These are phyloP conservation scores for Enteromius thamalakanensis DNA, from an alignment of 2,797 vertebrate species.

Conservation along the genomic window DNA sequence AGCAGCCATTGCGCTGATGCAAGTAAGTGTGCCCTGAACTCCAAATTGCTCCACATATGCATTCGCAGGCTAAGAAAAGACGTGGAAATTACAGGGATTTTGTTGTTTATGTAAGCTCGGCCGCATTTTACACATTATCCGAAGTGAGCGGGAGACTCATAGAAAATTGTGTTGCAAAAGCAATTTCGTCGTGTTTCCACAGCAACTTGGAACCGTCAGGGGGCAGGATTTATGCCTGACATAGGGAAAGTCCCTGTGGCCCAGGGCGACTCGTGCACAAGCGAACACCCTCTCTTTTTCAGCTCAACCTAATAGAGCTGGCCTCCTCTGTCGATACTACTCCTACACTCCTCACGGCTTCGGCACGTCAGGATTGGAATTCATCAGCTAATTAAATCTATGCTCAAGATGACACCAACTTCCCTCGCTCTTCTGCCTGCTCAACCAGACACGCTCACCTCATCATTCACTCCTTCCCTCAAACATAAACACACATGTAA, in stretches of 20 bases:
- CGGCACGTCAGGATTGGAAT: slow-evolving; percentile 45
- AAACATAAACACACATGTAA: slow-evolving; percentile 66
- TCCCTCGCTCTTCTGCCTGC: slow-evolving; percentile 29
- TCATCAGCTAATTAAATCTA: slow-evolving; percentile 55
- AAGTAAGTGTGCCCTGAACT: background rate
- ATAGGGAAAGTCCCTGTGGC: slow-evolving; percentile 76
- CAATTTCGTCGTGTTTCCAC: slow-evolving; percentile 66
- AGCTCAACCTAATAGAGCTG: slow-evolving; percentile 25
- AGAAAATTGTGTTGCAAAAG: slow-evolving; percentile 58
- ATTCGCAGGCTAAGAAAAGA: slow-evolving; percentile 39
- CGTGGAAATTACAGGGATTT: slow-evolving; percentile 26
- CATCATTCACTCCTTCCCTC: slow-evolving; percentile 63
- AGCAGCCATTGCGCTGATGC: slow-evolving; percentile 18
- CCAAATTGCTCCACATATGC: slow-evolving; percentile 15
- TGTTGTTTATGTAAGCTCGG: slow-evolving; percentile 21
- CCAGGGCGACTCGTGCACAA: slow-evolving; percentile 49
- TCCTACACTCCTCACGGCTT: slow-evolving; percentile 37
- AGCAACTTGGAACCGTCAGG: slow-evolving; percentile 64
- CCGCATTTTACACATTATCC: slow-evolving; percentile 5
- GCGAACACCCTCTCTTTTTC: slow-evolving; percentile 9
- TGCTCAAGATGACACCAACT: slow-evolving; percentile 42
- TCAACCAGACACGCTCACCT: slow-evolving; percentile 62
- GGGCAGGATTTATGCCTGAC: slow-evolving; percentile 64
- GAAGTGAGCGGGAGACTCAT: slow-evolving; percentile 22
- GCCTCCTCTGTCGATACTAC: slow-evolving; percentile 39